Evolutionary conservation across 2,797 vertebrate genomes (phyloP).

Genomic region (Xerus rutilus): DNA sequence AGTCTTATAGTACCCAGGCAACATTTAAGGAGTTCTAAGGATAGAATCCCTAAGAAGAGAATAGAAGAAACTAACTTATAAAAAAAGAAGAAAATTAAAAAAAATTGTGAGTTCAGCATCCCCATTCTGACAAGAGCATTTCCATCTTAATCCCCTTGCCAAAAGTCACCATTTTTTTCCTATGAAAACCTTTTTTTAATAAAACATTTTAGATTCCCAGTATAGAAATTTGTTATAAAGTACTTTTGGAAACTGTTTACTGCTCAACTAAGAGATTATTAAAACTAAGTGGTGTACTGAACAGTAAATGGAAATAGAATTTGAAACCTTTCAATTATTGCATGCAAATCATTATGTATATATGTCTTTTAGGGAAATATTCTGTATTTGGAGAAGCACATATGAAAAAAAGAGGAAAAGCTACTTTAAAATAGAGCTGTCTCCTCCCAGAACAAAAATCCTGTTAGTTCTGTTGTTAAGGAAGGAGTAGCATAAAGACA

Average conservation of each 20-base stretch:
- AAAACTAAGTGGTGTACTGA: not conserved
- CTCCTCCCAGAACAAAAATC: not conserved
- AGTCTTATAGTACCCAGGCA: not conserved
- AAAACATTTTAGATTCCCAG: constrained; percentile 27
- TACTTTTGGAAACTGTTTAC: constrained; percentile 43
- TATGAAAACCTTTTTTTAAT: constrained; percentile 16
- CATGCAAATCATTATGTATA: not conserved
- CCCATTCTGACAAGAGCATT: not conserved
- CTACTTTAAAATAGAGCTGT: constrained; percentile 24
- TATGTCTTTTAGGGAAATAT: constrained; percentile 31
- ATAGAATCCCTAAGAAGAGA: not conserved
- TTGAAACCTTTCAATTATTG: constrained; percentile 41
- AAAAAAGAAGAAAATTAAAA: not conserved
- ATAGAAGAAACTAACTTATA: not conserved
- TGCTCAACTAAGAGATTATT: constrained; percentile 29
- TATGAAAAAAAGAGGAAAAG: not conserved
- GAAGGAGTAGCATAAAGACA: not conserved
- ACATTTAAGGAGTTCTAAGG: not conserved
- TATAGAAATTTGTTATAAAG: constrained; percentile 51
- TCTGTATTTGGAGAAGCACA: constrained; percentile 41
- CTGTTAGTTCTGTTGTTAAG: not conserved
- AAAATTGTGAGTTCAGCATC: not conserved
- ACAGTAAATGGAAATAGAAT: constrained; percentile 30
- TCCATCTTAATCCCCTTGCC: not conserved
- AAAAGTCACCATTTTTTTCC: not conserved